Percentiles rank a stretch among this genome's conserved stretches.
phyloP scores from a whole-genome alignment of 1,140 invertebrate species.

The Eubasilissa regina region DNA sequence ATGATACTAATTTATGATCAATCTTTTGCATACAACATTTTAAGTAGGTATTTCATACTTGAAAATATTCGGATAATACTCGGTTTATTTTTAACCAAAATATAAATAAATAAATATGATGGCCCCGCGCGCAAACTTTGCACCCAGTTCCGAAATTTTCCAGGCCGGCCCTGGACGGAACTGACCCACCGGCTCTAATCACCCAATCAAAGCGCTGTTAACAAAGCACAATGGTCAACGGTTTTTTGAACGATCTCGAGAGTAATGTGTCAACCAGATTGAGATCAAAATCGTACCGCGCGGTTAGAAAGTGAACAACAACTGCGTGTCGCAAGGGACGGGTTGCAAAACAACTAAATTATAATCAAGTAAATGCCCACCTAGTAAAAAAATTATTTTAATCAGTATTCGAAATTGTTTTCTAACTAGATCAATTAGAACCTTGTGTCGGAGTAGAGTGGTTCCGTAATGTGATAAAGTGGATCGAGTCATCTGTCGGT shows the following conservation, averaged over 20 bases:
- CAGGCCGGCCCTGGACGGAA: neutral
- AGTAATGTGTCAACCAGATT: slow-evolving; percentile 31
- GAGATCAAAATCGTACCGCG: slow-evolving; percentile 25
- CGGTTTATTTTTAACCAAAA: no score
- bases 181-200: slow-evolving; percentile 4
- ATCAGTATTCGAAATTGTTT: neutral
- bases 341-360: no score
- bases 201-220: neutral
- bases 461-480: no score
- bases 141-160: no score
- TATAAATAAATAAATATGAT: no score
- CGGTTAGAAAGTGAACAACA: slow-evolving; percentile 26
- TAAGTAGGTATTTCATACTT: no score
- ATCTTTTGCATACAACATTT: no score
- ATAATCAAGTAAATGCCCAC: neutral
- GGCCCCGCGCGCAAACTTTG: no score
- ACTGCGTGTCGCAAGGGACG: slow-evolving; percentile 2
- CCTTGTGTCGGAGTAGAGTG: neutral
- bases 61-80: no score
- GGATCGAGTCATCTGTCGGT: slow-evolving; percentile 4
- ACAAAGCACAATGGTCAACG: slow-evolving; percentile 20
- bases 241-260: neutral
- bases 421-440: neutral
- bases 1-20: no score
- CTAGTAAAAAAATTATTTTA: neutral